Percentiles rank a stretch among this genome's conserved stretches.
These are phyloP conservation scores for Tenthredo notha DNA, from an alignment of 2,888 invertebrate species.

Conservation along the genomic window DNA sequence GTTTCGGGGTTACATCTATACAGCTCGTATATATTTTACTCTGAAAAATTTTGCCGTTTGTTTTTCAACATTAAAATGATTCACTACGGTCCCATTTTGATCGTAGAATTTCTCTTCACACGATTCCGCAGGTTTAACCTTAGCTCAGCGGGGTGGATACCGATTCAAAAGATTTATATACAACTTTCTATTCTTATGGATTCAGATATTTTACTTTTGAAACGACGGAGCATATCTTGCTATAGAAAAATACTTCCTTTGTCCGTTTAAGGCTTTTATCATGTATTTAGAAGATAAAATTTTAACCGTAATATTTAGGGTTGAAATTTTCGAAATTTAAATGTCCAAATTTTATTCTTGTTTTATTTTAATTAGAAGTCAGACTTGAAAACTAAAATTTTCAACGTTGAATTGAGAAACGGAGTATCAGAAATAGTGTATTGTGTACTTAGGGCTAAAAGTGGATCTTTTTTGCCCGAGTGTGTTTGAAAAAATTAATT, in stretches of 20 bases:
- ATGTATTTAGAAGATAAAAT: neutral
- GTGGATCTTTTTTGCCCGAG: no score
- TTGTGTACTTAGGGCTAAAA: no score
- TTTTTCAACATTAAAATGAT: conserved; percentile 27
- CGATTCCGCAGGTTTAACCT: conserved; percentile 5
- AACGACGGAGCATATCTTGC: neutral
- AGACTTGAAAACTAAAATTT: neutral
- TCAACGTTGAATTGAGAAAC: no score
- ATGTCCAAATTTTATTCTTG: neutral
- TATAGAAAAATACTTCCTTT: neutral
- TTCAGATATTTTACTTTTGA: conserved; percentile 20
- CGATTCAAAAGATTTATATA: conserved; percentile 29
- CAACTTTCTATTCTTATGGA: conserved; percentile 18
- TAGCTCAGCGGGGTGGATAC: conserved; percentile 28
- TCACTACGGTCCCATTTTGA: neutral
- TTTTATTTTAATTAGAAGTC: neutral
- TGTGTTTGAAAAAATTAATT: no score
- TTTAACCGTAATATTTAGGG: neutral
- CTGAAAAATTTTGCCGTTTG: neutral
- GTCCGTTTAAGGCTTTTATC: neutral
- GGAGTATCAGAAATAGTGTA: no score
- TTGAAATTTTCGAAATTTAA: neutral
- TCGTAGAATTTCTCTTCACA: neutral
- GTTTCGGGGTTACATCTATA: neutral
- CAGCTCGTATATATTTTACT: neutral